Conservation (phyloP, 2,888 invertebrate species). For the Andrena chrysosceles region DNA sequence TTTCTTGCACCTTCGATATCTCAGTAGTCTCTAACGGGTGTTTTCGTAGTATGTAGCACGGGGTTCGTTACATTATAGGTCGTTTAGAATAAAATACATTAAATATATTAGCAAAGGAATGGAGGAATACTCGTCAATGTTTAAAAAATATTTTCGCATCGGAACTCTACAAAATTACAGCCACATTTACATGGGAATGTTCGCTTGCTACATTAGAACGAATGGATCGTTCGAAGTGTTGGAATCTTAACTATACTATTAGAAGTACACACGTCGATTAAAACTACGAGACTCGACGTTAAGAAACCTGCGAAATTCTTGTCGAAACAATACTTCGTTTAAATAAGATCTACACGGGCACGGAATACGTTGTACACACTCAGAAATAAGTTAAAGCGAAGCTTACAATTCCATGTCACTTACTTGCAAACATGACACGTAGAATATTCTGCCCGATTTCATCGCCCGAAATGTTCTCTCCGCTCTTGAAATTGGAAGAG, state of each 20-base stretch:
- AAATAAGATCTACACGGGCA: not conserved
- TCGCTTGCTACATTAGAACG: not conserved
- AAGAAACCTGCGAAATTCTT: not conserved
- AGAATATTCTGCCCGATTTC: not conserved
- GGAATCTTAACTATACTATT: not conserved
- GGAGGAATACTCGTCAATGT: not conserved
- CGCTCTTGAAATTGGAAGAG: not conserved
- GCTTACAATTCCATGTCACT: slow-evolving; percentile 1
- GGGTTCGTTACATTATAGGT: slow-evolving; percentile 1
- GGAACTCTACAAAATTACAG: slow-evolving; percentile 7
- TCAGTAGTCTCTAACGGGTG: not conserved
- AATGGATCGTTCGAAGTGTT: not conserved
- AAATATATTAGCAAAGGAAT: not conserved
- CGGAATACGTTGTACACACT: not conserved
- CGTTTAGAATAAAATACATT: not conserved
- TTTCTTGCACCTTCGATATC: not conserved
- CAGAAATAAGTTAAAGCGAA: slow-evolving; percentile 4
- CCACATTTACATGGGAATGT: not conserved
- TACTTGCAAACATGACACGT: not conserved
- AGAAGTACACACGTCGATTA: not conserved
- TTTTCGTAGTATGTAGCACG: not conserved
- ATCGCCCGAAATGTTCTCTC: not conserved
- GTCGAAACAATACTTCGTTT: not conserved
- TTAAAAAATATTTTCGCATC: not conserved
- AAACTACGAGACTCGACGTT: not conserved